Evolutionary conservation across 2,113 vertebrate species (phyloP), one percentile per base, ranked within the genome.

Genomic region (Carassius gibelio): DNA sequence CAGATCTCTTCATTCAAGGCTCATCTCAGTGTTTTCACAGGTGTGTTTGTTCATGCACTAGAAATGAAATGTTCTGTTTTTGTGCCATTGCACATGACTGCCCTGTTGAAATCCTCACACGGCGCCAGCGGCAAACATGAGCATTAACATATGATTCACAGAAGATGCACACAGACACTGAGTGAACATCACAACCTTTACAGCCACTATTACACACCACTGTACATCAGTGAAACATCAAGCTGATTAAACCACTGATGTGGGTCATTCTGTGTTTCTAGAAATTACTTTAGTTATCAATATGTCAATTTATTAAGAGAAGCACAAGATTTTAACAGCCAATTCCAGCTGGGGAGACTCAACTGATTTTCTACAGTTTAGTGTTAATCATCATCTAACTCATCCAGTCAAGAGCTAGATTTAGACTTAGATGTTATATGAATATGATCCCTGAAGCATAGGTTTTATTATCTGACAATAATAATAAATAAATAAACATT

Each of bases 31-130:
- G 1, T 17, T 34, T 69, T 78, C 30, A 57, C 4, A 79, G 42
- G 30, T 85, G 30, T 85, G 48, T 55, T 85, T 82, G 69, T 66
- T 83, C 45, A 66, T 83, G 79, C 38, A 88, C 45, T 78, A 74
- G 68, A 30, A 69, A 48, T 66, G 38, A 74, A 26, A 71, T 83
- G 78, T 64, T 71, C 81, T 72, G 36, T 88, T 75, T 85, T 74
- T 86, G 48, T 72, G 64, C 68, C 69, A 59, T 34, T 85, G 84
- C 80, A 80, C 75, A 83, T 68, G 81, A 66, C 19, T 52, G 74
- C 72, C 3, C 50, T 68, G 15, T 34, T 78, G 26, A 57, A 69
- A 75, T 61, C 55, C 59, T 34, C 57, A 78, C 42, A 48, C 26
- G 30, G 30, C 68, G 34, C 3, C 10, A 72, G 30, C 3, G 7